Evolutionary conservation across 2,797 vertebrate genomes (phyloP).

Genomic region (Sus cebifrons): DNA sequence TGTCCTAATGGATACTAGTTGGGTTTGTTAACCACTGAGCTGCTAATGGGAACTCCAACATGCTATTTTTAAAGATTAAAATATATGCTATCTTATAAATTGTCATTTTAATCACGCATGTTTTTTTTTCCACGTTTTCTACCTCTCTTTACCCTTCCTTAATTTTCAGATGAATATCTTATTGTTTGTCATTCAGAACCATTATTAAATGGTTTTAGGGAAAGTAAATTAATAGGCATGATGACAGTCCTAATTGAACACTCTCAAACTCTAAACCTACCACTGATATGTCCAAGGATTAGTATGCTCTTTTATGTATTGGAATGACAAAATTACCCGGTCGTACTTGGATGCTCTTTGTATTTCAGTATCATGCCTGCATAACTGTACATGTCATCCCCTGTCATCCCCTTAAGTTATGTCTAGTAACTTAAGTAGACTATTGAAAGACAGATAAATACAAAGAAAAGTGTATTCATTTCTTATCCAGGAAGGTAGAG

Average conservation of each 20-base stretch:
- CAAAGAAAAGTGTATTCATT: neutral
- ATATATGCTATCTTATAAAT: neutral
- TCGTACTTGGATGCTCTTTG: neutral
- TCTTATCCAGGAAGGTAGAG: neutral
- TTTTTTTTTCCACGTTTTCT: neutral
- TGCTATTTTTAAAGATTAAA: slow-evolving; percentile 31
- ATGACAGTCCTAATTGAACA: neutral
- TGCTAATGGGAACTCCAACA: neutral
- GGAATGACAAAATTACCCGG: neutral
- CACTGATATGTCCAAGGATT: neutral
- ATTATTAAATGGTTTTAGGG: slow-evolving; percentile 8
- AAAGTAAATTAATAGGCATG: neutral
- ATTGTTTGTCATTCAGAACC: neutral
- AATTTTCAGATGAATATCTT: slow-evolving; percentile 12
- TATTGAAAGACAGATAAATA: neutral
- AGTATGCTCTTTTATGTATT: neutral
- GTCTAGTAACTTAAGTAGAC: neutral
- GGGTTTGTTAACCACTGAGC: no score
- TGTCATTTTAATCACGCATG: neutral
- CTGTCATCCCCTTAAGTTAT: no score
- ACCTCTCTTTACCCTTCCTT: neutral
- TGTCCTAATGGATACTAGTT: no score
- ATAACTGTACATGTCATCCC: neutral
- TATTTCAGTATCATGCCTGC: neutral
- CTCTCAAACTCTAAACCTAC: neutral